Evolutionary conservation across 2,797 vertebrate species (phyloP), one percentile per base, ranked within the genome.

Genomic region (Megaceryle alcyon): DNA sequence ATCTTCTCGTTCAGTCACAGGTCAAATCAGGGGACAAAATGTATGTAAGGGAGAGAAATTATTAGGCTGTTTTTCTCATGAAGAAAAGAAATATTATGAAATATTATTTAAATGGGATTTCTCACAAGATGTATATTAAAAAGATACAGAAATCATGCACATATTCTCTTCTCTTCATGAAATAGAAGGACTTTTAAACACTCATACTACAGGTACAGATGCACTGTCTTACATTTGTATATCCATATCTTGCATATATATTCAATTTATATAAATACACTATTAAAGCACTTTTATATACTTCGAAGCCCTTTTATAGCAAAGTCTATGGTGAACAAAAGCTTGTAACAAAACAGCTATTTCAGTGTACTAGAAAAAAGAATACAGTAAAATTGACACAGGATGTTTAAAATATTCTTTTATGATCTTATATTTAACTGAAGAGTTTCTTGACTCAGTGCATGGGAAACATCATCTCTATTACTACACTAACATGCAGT

Each of bases 1-100:
- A 89, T 96, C 79, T 96, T 90, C 86, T 66, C 71, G 16, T 95
- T 97, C 79, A 96, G 85, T 88, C 44, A 77, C 73, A 92, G 95
- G 95, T 96, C 82, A 94, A 95, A 63, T 63, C 87, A 85, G 60
- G 56, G 73, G 23, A 83, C 14, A 64, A 84, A 92, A 94, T 91
- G 63, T 14, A 37, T 43, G 10, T 48, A 66, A 82, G 23, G 13
- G 51, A 95, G 75, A 43, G 65, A 80, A 83, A 96, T 94, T 92
- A 85, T 76, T 93, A 65, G 28, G 51, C 61, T 28, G 5, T 88
- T 91, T 81, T 92, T 92, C 21, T 78, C 14, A 35, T 65, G 19
- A 23, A 90, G 25, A 80, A 76, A 75, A 51, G 37, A 66, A 79
- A 19, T 60, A 23, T 51, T 51, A 28, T 29, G 33, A 41, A 86